Percentiles rank a stretch among this genome's conserved stretches.
These are phyloP conservation scores for Heloderma charlesbogerti DNA, from an alignment of 2,113 vertebrate species.

Conservation along the genomic window DNA sequence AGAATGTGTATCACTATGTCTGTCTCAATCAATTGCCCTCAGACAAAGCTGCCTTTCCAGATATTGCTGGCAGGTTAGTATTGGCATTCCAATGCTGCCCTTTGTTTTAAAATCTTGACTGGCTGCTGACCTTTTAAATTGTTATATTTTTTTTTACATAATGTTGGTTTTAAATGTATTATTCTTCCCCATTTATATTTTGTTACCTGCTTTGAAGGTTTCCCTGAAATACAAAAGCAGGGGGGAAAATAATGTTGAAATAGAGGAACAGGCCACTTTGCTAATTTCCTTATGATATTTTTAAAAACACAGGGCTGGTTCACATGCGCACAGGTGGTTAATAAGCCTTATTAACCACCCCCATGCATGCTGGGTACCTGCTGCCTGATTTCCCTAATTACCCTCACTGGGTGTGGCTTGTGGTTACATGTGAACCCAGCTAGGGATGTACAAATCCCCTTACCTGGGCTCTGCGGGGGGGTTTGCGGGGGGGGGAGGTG, in stretches of 20 bases:
- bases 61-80: too few species aligned
- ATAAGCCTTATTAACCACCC: too few species aligned
- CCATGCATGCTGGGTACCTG: too few species aligned
- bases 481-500: too few species aligned
- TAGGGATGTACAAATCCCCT: too few species aligned
- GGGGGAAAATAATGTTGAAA: background rate
- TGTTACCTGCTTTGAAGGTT: background rate
- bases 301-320: background rate
- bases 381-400: too few species aligned
- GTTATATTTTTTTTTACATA: background rate
- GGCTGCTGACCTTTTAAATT: background rate
- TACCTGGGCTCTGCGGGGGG: too few species aligned
- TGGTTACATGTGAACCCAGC: too few species aligned
- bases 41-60: background rate
- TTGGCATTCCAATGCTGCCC: background rate
- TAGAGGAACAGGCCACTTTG: background rate
- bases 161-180: background rate
- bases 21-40: constrained; percentile 13
- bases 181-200: background rate
- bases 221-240: background rate
- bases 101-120: background rate
- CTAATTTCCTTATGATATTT: background rate
- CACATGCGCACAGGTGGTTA: too few species aligned
- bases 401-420: too few species aligned
- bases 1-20: constrained; percentile 3